Conservation (phyloP, 1,140 invertebrate species). For the Metaphire vulgaris region DNA sequence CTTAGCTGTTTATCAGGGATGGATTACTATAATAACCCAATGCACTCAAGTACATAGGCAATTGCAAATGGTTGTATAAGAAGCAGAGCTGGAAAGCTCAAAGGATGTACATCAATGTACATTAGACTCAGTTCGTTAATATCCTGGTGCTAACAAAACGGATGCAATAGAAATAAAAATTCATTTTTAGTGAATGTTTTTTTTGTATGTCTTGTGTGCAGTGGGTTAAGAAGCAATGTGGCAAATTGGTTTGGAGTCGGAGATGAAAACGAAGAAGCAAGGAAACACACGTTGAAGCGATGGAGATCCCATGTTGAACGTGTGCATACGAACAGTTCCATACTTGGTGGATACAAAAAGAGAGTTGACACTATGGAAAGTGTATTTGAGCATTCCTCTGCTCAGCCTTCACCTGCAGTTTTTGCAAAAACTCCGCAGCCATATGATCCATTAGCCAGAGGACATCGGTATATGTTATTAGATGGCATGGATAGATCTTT, state of each 20-base stretch:
- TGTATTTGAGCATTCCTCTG: slow-evolving; percentile 2
- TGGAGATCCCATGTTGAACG: background rate
- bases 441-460: slow-evolving; percentile 1
- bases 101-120: too few relatives aligned
- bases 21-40: too few relatives aligned
- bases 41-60: background rate
- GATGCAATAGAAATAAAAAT: too few relatives aligned
- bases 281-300: background rate
- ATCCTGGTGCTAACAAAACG: too few relatives aligned
- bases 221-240: background rate
- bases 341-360: background rate
- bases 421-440: background rate
- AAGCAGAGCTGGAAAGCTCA: background rate
- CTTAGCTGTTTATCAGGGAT: too few relatives aligned
- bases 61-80: background rate
- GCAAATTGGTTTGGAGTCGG: background rate
- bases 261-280: background rate
- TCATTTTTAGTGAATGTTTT: background rate
- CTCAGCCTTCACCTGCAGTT: background rate
- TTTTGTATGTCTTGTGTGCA: background rate
- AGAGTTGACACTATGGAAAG: background rate
- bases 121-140: too few relatives aligned
- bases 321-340: background rate
- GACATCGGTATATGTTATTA: background rate
- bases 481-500: too few relatives aligned